phyloP scores from a whole-genome alignment of 1,140 invertebrate species.

The Drosophila sulfurigaster region DNA sequence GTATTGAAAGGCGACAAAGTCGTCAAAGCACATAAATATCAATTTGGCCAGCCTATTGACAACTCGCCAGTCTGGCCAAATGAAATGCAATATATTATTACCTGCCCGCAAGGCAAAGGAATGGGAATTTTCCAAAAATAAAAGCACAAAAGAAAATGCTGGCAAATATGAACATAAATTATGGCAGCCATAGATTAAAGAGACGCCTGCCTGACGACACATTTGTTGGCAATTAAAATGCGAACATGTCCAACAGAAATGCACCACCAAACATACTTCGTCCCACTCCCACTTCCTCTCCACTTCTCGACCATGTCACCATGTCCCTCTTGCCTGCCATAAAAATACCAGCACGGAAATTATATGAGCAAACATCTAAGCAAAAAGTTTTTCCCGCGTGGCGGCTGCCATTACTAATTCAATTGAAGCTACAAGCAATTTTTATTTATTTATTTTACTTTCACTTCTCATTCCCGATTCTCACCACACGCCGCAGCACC shows the following conservation, averaged over 20 bases:
- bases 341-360: slow-evolving; percentile 43
- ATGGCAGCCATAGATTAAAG: slow-evolving; percentile 41
- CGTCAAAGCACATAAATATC: slow-evolving; percentile 63
- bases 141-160: slow-evolving; percentile 19
- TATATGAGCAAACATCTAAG: slow-evolving; percentile 46
- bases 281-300: too few species aligned
- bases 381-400: slow-evolving; percentile 30
- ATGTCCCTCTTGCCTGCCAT: neutral
- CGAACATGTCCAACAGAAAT: slow-evolving; percentile 17
- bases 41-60: slow-evolving; percentile 54
- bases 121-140: slow-evolving; percentile 13
- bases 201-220: slow-evolving; percentile 31
- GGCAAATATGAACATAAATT: slow-evolving; percentile 48
- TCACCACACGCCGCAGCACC: neutral
- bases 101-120: slow-evolving; percentile 19
- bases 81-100: slow-evolving; percentile 59
- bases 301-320: too few species aligned
- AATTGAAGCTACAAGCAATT: slow-evolving; percentile 37
- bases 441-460: slow-evolving; percentile 30
- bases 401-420: slow-evolving; percentile 29
- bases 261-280: neutral
- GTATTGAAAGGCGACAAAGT: slow-evolving; percentile 16
- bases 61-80: slow-evolving; percentile 39
- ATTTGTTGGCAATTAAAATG: slow-evolving; percentile 56
- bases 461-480: neutral